phyloP scores from a whole-genome alignment of 2,113 vertebrate genomes.

The Chaenogobius annularis region DNA sequence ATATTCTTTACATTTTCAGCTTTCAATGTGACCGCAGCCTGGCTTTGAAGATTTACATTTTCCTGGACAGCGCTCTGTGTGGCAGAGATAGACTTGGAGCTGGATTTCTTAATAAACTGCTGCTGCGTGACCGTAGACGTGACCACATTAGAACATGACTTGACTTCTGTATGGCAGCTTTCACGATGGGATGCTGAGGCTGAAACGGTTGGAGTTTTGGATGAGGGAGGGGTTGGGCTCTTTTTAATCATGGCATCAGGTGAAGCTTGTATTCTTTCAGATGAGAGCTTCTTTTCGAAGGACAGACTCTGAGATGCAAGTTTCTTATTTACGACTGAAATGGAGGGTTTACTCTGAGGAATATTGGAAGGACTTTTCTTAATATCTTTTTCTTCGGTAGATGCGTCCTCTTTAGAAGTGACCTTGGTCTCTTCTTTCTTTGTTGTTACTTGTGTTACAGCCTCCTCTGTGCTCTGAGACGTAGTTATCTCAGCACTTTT shows the following conservation, averaged over 20 bases:
- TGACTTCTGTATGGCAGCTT: slow-evolving; percentile 41
- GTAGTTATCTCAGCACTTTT: slow-evolving; percentile 12
- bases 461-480: slow-evolving; percentile 34
- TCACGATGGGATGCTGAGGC: slow-evolving; percentile 27
- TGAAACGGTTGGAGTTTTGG: slow-evolving; percentile 30
- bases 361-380: slow-evolving; percentile 58
- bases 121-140: slow-evolving; percentile 54
- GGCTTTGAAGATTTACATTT: slow-evolving; percentile 61
- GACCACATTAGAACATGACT: slow-evolving; percentile 42
- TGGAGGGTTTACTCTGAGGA: slow-evolving; percentile 66
- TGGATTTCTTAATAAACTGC: slow-evolving; percentile 60
- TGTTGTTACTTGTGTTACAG: slow-evolving; percentile 18
- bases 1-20: slow-evolving; percentile 66
- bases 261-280: slow-evolving; percentile 34
- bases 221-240: slow-evolving; percentile 17
- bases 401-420: slow-evolving; percentile 30
- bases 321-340: slow-evolving; percentile 68
- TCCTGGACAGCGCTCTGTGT: slow-evolving; percentile 65
- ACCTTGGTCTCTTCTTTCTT: slow-evolving; percentile 35
- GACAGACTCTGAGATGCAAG: slow-evolving; percentile 37
- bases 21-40: slow-evolving; percentile 58
- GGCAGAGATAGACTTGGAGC: slow-evolving; percentile 51
- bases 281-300: slow-evolving; percentile 47
- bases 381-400: slow-evolving; percentile 18
- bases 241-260: slow-evolving; percentile 29